Evolutionary conservation across 30 jellyfish, hydroid and myxozoan genomes (phyloP).

Genomic region (Cassiopea andromeda): DNA sequence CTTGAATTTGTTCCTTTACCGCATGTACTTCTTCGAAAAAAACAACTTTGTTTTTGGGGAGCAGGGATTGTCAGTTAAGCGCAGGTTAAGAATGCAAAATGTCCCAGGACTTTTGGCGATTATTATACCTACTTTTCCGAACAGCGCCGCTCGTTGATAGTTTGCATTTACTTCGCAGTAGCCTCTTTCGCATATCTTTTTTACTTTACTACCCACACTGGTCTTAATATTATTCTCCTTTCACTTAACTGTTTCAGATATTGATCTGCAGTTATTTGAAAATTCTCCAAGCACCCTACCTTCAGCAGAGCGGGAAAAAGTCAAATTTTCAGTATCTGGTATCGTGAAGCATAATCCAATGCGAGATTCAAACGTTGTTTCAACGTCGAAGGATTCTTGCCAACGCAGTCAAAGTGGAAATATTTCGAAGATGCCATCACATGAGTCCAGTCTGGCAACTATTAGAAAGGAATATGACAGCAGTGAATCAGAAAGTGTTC

Average conservation of each 20-base stretch:
- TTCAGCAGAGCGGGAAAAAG: constrained; percentile 22
- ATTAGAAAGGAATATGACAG: constrained; percentile 60
- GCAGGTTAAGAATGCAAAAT: too few relatives aligned
- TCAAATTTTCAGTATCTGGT: constrained; percentile 25
- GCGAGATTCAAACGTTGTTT: too few relatives aligned
- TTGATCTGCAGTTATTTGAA: constrained; percentile 34
- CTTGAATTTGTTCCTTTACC: too few relatives aligned
- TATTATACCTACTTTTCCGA: too few relatives aligned
- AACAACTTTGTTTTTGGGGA: too few relatives aligned
- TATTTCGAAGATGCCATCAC: not conserved
- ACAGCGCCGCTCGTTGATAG: too few relatives aligned
- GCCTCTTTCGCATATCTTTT: too few relatives aligned
- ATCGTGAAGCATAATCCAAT: not conserved
- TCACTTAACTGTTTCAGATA: constrained; percentile 21
- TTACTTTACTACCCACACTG: too few relatives aligned
- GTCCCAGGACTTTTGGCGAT: too few relatives aligned
- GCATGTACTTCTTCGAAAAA: too few relatives aligned
- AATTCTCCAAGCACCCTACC: constrained; percentile 53
- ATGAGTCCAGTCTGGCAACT: constrained; percentile 31
- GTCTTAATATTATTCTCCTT: not conserved
- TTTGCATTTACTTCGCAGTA: too few relatives aligned
- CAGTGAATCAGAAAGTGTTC: constrained; percentile 14
- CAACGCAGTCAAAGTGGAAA: not conserved
- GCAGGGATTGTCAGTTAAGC: too few relatives aligned
- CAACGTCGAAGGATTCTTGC: not conserved